Conservation (phyloP, 2,888 invertebrate species). For the Syrphus vitripennis region DNA sequence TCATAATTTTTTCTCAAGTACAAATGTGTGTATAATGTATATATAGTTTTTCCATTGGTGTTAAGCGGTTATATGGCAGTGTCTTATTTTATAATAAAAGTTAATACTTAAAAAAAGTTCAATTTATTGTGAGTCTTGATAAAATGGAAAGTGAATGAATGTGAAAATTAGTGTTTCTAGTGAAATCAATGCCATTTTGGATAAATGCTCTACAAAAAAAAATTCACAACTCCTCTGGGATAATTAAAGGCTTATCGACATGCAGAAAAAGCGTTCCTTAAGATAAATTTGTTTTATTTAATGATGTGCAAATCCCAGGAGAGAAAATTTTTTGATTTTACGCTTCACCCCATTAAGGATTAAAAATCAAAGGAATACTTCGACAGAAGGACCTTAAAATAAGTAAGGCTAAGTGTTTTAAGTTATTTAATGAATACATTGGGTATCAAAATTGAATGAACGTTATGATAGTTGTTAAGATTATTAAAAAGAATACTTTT, state of each 20-base stretch:
- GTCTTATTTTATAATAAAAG: not conserved
- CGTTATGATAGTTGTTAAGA: too few species aligned
- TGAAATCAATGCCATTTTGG: not conserved
- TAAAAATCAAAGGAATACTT: slow-evolving; percentile 8
- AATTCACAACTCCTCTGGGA: not conserved
- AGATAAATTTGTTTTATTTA: slow-evolving; percentile 6
- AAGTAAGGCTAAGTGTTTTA: not conserved
- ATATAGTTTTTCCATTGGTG: not conserved
- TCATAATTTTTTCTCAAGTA: not conserved
- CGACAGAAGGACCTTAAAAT: not conserved
- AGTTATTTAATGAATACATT: not conserved
- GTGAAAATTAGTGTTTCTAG: not conserved
- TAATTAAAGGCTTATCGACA: not conserved
- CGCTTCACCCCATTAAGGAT: not conserved
- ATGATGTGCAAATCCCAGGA: slow-evolving; percentile 30
- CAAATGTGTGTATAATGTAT: not conserved
- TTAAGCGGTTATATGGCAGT: not conserved
- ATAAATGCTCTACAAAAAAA: slow-evolving; percentile 14
- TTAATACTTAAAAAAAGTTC: not conserved
- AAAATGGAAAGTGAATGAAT: not conserved
- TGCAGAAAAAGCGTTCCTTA: slow-evolving; percentile 1
- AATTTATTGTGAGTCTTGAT: not conserved
- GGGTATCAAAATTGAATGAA: too few species aligned
- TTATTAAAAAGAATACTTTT: too few species aligned
- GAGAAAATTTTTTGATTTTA: slow-evolving; percentile 1